Base-by-base conservation (phyloP, 2,888 invertebrate species). In the Chorisops tibialis region DNA sequence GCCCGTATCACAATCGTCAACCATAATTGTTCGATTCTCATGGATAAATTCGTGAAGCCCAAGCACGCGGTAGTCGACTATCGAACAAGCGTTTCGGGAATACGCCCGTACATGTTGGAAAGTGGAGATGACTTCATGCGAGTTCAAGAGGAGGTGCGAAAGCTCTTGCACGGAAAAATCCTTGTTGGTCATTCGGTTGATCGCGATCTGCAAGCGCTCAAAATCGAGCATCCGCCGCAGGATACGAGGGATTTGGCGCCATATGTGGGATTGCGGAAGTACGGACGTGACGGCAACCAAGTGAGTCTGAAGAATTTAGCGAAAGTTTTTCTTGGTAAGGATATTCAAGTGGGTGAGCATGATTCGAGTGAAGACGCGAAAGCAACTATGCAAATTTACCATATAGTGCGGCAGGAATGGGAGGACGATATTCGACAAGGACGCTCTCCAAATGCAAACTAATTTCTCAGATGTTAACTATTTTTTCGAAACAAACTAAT, bases 1-100 rank as follows among this genome's bases (percentile, higher is more conserved):
- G 96, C 94, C 0, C 80, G 96, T 61, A 89, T 96, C 0, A 95
- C 95, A 0, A 80, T 96, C 51, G 96, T 96, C 0, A 93, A 93
- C 75, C 86, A 85, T 70, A 83, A 83, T 68, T 92, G 93, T 0
- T 83, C 87, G 66, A 89, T 91, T 67, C 74, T 96, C 38, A 89
- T 93, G 70, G 96, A 97, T 73, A 91, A 90, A 70, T 93, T 86
- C 80, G 85, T 91, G 0, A 88, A 88, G 74, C 89, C 95, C 0
- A 81, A 83, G 1, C 88, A 90, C 69, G 79, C 81, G 48, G 79
- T 79, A 0, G 73, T 83, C 7, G 92, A 96, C 74, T 96, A 92
- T 71, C 81, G 96, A 65, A 96, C 96, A 0, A 79, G 81, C 14
- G 84, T 94, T 1, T 94, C 94, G 71, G 96, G 96, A 3, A 85